These are phyloP conservation scores for Lepeophtheirus nordmannii DNA, from an alignment of 2,888 invertebrate species.

Conservation along the genomic window DNA sequence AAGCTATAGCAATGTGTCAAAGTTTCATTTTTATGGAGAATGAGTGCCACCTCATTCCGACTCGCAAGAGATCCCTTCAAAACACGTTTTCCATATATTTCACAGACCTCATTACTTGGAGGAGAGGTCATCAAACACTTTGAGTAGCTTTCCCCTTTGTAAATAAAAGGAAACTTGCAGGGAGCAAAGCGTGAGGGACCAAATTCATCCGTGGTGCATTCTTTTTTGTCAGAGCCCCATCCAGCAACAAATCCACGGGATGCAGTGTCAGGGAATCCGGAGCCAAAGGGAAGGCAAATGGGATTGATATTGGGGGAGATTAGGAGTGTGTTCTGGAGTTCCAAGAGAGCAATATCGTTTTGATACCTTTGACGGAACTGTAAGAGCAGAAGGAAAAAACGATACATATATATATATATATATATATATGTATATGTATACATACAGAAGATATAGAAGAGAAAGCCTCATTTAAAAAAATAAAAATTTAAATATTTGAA, in stretches of 20 bases:
- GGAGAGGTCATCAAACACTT: not conserved
- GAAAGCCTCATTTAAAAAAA: too few relatives aligned
- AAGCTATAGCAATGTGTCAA: not conserved
- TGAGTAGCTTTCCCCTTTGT: not conserved
- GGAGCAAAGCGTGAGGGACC: not conserved
- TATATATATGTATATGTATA: too few relatives aligned
- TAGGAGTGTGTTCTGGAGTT: slow-evolving; percentile 9
- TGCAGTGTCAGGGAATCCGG: slow-evolving; percentile 6
- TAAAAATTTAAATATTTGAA: too few relatives aligned
- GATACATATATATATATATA: too few relatives aligned
- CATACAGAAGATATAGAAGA: too few relatives aligned
- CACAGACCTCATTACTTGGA: not conserved
- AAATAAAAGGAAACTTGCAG: not conserved
- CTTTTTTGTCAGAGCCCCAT: not conserved
- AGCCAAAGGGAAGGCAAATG: slow-evolving; percentile 1
- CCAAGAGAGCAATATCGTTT: slow-evolving; percentile 6
- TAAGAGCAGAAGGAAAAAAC: not conserved
- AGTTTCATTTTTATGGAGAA: not conserved
- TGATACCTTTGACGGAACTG: not conserved
- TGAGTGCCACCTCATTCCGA: not conserved
- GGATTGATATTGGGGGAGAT: slow-evolving; percentile 10
- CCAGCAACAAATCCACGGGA: not conserved
- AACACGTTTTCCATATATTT: not conserved
- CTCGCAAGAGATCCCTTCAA: not conserved
- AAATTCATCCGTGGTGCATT: not conserved